Percentiles rank a stretch among this genome's conserved stretches.
Evolutionary conservation across 2,797 vertebrate genomes (phyloP).

Genomic region (Halcyon badia): DNA sequence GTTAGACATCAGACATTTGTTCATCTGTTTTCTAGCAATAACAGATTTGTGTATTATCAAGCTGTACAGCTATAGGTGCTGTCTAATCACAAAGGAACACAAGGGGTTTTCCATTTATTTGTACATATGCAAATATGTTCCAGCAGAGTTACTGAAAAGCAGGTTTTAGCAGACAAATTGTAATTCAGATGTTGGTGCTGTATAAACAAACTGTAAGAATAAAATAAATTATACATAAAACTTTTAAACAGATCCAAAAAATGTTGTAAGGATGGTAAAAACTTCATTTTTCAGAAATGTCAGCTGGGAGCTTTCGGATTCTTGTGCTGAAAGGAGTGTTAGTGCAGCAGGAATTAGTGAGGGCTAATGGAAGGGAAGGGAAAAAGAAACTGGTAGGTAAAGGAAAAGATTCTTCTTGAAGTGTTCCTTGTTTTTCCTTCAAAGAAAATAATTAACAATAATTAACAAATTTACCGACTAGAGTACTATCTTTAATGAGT

Average conservation of each 20-base stretch:
- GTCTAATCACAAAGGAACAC: background rate
- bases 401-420: slow-evolving; percentile 12
- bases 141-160: background rate
- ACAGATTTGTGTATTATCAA: background rate
- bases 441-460: background rate
- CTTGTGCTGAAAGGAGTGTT: background rate
- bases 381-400: background rate
- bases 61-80: background rate
- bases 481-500: background rate
- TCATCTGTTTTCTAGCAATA: background rate
- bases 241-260: background rate
- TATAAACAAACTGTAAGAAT: background rate
- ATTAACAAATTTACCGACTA: background rate
- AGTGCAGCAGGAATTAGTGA: background rate
- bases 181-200: background rate
- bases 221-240: background rate
- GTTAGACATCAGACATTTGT: background rate
- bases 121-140: background rate
- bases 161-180: background rate
- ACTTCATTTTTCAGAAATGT: background rate
- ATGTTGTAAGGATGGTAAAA: background rate
- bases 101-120: background rate
- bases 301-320: background rate
- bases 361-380: background rate
- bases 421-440: slow-evolving; percentile 11